Evolutionary conservation across 2,797 vertebrate species (phyloP).

Genomic region (Pteronotus mesoamericanus): DNA sequence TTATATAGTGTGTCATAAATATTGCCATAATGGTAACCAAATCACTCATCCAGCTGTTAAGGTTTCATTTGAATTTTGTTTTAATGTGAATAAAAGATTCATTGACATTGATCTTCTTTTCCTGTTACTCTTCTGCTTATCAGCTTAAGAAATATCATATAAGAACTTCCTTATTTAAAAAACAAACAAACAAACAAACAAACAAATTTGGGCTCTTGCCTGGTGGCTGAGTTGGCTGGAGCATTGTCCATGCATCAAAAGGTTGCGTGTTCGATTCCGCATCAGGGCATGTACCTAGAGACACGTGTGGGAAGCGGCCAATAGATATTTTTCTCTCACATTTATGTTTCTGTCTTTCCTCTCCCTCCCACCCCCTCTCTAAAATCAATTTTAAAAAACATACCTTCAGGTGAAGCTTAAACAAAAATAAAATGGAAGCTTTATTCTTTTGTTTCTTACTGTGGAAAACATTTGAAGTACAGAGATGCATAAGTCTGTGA

Average conservation of each 20-base stretch:
- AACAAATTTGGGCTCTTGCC: not conserved
- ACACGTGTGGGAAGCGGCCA: too few relatives aligned
- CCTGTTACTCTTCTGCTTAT: not conserved
- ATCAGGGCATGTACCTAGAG: too few relatives aligned
- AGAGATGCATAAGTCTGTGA: not conserved
- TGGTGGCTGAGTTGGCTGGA: not conserved
- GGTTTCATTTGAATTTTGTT: not conserved
- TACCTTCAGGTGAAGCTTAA: too few relatives aligned
- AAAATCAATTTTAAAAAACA: too few relatives aligned
- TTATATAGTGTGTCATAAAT: not conserved
- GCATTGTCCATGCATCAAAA: not conserved
- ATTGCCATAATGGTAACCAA: not conserved
- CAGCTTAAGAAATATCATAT: not conserved
- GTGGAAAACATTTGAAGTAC: not conserved
- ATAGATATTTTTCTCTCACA: too few relatives aligned
- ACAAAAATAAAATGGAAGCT: not conserved
- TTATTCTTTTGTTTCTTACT: slow-evolving; percentile 35
- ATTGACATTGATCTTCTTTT: not conserved
- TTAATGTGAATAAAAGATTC: not conserved
- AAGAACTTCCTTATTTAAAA: not conserved
- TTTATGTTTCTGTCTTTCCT: too few relatives aligned
- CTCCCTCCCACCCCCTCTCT: too few relatives aligned
- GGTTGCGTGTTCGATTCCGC: not conserved
- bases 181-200: not conserved
- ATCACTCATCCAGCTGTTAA: not conserved